These are phyloP conservation scores for Glaucopsyche alexis DNA, from an alignment of 2,888 invertebrate genomes.

Conservation along the genomic window DNA sequence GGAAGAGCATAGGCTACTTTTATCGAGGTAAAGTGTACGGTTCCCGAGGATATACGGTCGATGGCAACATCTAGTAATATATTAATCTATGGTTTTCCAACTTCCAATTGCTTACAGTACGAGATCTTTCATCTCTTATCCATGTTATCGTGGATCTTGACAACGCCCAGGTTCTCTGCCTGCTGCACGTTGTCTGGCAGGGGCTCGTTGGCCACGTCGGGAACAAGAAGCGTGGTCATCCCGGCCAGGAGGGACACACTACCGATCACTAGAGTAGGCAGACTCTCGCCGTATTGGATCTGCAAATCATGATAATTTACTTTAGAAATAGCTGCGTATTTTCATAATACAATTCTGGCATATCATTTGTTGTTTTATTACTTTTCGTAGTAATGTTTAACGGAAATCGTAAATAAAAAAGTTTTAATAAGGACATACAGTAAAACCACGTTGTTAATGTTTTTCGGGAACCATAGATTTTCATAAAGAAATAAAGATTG, in stretches of 20 bases:
- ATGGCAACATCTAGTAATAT: no score
- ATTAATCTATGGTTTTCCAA: no score
- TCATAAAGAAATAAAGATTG: no score
- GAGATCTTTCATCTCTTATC: not conserved
- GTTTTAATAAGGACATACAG: no score
- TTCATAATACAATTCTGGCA: not conserved
- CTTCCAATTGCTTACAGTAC: not conserved
- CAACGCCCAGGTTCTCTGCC: slow-evolving; percentile 39
- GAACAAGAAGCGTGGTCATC: slow-evolving; percentile 55
- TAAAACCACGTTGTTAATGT: no score
- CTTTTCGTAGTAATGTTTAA: no score
- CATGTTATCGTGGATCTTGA: slow-evolving; percentile 15
- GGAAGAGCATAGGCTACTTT: no score
- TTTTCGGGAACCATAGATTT: no score
- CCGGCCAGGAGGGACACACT: slow-evolving; percentile 60
- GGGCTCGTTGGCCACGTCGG: slow-evolving; percentile 60
- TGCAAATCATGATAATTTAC: slow-evolving; percentile 38
- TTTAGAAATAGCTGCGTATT: not conserved
- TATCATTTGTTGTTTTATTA: no score
- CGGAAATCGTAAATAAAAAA: no score
- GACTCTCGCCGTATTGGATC: slow-evolving; percentile 55
- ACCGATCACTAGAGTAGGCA: slow-evolving; percentile 66
- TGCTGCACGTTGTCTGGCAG: slow-evolving; percentile 57
- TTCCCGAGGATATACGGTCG: no score
- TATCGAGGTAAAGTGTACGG: no score